Base-by-base conservation (phyloP, 2,888 invertebrate genomes). In the Andrena trimmerana region DNA sequence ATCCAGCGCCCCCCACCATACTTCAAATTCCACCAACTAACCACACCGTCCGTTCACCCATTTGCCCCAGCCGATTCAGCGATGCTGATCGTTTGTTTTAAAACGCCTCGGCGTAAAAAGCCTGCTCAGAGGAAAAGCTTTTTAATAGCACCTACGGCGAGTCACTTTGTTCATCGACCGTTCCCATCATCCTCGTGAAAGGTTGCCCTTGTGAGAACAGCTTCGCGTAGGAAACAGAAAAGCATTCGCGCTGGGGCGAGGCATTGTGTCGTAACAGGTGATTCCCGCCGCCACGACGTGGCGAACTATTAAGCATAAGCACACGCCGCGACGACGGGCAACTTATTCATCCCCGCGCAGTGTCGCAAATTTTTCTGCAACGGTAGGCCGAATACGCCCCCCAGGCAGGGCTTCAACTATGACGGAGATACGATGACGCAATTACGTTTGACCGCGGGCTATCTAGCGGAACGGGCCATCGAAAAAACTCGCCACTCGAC, bases 181-280 rank as follows among this genome's bases (percentile, higher is more conserved):
- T 29, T 31, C 10, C 13, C 36, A 10, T 10, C 3, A n/a, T n/a
- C 1, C 13, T 42, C 2, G 10, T 2, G 24, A 42, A 36, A 36
- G 50, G 24, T 36, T 66, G n/a, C 20, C 50, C 50, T 13, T 20
- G 31, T 6, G 60, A 33, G 16, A 60, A 33, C 63, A 36, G 24
- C 48, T 65, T 77, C 48, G 2, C 10, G 7, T 66, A 60, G 27
- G n/a, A 7, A 54, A 63, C 54, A 65, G 16, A 33, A 31, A 74
- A 20, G 59, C 31, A 20, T 73, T 67, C 42, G 0, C 29, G 36
- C 33, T 24, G 13, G 36, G 7, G 42, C 36, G 10, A 65, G 48
- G 36, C 62, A 54, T 63, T 75, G 29, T 63, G 27, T 62, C 33
- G 48, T 50, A 71, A 71, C 60, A 33, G 50, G 24, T 54, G 33